Conservation (phyloP, 92 coral and sea anemone species). For the Galaxea fascicularis region DNA sequence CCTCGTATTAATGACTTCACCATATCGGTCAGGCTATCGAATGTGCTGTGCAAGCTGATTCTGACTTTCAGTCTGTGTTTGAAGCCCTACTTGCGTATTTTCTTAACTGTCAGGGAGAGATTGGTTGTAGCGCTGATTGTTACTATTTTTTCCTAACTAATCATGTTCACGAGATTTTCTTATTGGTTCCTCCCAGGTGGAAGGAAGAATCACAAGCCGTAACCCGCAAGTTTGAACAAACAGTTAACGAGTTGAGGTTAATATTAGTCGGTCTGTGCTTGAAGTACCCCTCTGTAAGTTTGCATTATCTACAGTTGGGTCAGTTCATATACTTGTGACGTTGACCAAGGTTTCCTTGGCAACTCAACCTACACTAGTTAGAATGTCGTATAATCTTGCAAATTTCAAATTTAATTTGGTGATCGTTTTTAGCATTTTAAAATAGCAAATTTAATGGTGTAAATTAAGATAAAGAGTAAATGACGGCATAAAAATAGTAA, state of each 20-base stretch:
- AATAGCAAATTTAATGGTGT: too few species aligned
- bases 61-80: not conserved
- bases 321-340: not conserved
- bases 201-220: constrained; percentile 93
- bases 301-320: not conserved
- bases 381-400: not conserved
- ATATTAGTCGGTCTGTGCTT: not conserved
- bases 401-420: not conserved
- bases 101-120: not conserved
- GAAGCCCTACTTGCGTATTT: not conserved
- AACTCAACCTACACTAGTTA: not conserved
- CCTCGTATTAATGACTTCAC: not conserved
- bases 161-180: too few species aligned
- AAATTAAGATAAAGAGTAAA: too few species aligned
- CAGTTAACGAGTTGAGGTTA: constrained; percentile 87
- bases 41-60: not conserved
- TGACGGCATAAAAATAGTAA: too few species aligned
- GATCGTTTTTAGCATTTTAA: not conserved
- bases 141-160: too few species aligned
- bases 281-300: too few species aligned
- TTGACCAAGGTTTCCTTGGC: constrained; percentile 3
- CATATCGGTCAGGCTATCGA: not conserved
- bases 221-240: constrained; percentile 89
- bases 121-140: too few species aligned
- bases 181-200: constrained; percentile 70